Evolutionary conservation across 2,888 invertebrate genomes (phyloP), one percentile per base, ranked within the genome.

Genomic region (Saturnia pavonia): DNA sequence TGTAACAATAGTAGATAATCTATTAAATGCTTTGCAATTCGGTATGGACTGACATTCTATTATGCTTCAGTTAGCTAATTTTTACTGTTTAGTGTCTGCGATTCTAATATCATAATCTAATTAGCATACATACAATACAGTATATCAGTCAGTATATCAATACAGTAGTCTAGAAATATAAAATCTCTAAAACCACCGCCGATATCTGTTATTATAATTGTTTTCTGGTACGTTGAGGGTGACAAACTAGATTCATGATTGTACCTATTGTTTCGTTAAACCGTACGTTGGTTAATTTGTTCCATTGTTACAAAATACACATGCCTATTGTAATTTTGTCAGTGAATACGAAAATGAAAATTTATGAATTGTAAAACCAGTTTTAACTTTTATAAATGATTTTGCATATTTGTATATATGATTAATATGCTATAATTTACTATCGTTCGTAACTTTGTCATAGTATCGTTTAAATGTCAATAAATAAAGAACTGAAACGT

Each of bases 241-340:
- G 84, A 86, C 89, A 88, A 90, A 89, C 89, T 82, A 85, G 79
- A 82, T 86, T 83, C 87, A 88, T 92, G 90, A 92, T 92, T 92
- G 90, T 88, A 82, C 74, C 85, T 80, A 92, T 92, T 92, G 92
- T 92, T 88, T 88, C 81, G 76, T 74, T 76, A 79, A 80, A 73
- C 80, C 77, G 80, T 78, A 85, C 83, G 78, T 81, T 85, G 85
- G 85, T 91, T 89, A 92, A 91, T 91, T 92, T 89, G 89, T 79
- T 80, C 89, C 81, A 92, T 92, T 92, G 92, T 92, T 90, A 91
- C 89, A 88, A 88, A 85, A 89, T 83, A 85, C 82, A 85, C 77
- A 77, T 75, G 77, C 80, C 80, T 80, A 87, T 85, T 88, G 90
- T 90, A 90, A 91, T 85, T 82, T 60, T 82, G 79, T 80, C 79